Percentiles rank a stretch among this genome's conserved stretches.
Evolutionary conservation across 2,888 invertebrate genomes (phyloP).

Genomic region (Tineola bisselliella): DNA sequence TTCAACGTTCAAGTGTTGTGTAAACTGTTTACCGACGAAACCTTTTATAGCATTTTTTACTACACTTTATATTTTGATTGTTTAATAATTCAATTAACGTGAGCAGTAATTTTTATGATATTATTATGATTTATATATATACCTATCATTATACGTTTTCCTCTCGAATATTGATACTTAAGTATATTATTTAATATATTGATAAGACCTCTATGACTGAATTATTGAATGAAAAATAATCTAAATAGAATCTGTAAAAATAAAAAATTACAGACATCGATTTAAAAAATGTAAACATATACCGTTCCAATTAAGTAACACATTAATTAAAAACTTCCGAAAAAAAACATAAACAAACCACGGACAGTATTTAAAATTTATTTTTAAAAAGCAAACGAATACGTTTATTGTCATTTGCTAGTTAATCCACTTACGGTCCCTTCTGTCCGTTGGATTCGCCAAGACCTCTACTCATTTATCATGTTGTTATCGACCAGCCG

Average conservation of each 20-base stretch:
- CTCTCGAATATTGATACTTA: no score
- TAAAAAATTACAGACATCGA: no score
- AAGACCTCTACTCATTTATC: slow-evolving; percentile 38
- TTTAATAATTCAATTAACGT: background rate
- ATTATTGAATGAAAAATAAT: no score
- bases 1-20: slow-evolving; percentile 16
- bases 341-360: background rate
- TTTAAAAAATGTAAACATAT: no score
- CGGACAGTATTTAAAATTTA: background rate
- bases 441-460: background rate
- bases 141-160: no score
- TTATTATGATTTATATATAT: no score
- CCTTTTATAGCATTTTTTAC: slow-evolving; percentile 3
- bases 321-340: no score
- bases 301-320: no score
- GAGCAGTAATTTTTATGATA: background rate
- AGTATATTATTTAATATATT: no score
- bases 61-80: background rate
- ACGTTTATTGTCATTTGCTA: background rate
- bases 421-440: slow-evolving; percentile 40
- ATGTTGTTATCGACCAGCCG: slow-evolving; percentile 31
- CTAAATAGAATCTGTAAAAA: no score
- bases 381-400: background rate
- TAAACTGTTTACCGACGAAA: slow-evolving; percentile 3
- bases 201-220: no score